phyloP scores from a whole-genome alignment of 2,113 vertebrate genomes.

The Corythornis madagascariensis region DNA sequence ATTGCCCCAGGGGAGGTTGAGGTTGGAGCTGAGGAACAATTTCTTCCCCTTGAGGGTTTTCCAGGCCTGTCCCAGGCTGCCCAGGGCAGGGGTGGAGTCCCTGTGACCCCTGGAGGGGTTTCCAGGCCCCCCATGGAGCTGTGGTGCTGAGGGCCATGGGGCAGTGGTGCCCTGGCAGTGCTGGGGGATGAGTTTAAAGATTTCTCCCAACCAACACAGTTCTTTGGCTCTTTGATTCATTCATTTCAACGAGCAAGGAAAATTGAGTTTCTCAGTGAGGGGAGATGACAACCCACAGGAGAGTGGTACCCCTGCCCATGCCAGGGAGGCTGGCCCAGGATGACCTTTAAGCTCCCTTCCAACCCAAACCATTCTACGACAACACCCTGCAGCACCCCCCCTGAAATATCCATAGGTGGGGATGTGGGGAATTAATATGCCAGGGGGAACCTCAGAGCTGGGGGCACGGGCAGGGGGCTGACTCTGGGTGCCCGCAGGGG shows the following conservation, averaged over 20 bases:
- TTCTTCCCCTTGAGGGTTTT: background rate
- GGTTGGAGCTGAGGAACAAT: background rate
- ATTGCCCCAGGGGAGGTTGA: background rate
- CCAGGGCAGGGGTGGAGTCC: background rate
- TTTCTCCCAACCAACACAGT: background rate
- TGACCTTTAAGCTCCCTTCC: background rate
- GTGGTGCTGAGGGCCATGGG: background rate
- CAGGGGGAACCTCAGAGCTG: background rate
- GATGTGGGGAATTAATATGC: fast-evolving
- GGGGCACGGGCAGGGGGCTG: background rate
- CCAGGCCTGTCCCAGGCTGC: too few relatives aligned
- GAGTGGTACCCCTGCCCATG: background rate
- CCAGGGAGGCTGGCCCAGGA: background rate
- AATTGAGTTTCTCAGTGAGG: background rate
- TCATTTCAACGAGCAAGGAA: fast-evolving
- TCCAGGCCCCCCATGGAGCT: background rate
- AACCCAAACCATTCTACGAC: background rate
- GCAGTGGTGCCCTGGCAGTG: background rate
- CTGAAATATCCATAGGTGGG: fast-evolving
- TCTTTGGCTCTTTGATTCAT: too few relatives aligned
- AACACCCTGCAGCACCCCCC: background rate
- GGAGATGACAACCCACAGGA: fast-evolving
- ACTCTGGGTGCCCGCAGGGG: slow-evolving; percentile 68
- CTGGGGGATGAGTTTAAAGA: background rate
- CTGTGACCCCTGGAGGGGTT: background rate